Evolutionary conservation across 2,113 vertebrate species (phyloP).

Genomic region (Misgurnus mizolepis): DNA sequence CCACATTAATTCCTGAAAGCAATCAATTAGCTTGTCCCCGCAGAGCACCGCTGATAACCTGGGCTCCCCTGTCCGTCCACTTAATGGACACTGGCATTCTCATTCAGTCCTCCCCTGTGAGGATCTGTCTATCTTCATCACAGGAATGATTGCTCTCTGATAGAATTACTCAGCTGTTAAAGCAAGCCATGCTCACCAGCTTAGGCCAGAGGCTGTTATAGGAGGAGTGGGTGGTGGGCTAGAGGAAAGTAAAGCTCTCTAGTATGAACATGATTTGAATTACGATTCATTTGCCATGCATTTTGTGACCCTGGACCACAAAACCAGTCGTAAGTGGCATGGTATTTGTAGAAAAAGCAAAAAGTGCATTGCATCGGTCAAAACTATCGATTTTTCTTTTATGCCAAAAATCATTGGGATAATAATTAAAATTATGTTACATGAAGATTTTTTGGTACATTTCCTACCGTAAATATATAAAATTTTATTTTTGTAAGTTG

Average conservation of each 20-base stretch:
- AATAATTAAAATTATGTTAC: no score
- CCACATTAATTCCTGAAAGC: constrained; percentile 68
- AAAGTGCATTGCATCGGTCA: no score
- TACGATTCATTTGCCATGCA: not conserved
- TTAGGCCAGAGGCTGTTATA: not conserved
- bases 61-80: constrained; percentile 37
- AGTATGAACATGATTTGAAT: not conserved
- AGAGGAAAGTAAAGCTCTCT: constrained; percentile 14
- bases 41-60: constrained; percentile 58
- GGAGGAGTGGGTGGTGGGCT: not conserved
- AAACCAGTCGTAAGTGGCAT: not conserved
- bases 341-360: no score
- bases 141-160: constrained; percentile 66
- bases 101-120: constrained; percentile 59
- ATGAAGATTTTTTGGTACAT: no score
- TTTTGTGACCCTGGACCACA: constrained; percentile 4
- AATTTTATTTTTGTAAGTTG: no score
- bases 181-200: constrained; percentile 30
- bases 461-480: no score
- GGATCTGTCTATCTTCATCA: constrained; percentile 69
- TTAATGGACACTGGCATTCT: constrained; percentile 71
- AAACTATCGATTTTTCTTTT: no score
- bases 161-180: constrained; percentile 71
- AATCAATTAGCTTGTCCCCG: constrained; percentile 72
- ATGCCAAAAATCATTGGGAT: no score